Percentiles rank a stretch among this genome's conserved stretches.
phyloP scores from a whole-genome alignment of 2,888 invertebrate genomes.

The Papilio gigon region DNA sequence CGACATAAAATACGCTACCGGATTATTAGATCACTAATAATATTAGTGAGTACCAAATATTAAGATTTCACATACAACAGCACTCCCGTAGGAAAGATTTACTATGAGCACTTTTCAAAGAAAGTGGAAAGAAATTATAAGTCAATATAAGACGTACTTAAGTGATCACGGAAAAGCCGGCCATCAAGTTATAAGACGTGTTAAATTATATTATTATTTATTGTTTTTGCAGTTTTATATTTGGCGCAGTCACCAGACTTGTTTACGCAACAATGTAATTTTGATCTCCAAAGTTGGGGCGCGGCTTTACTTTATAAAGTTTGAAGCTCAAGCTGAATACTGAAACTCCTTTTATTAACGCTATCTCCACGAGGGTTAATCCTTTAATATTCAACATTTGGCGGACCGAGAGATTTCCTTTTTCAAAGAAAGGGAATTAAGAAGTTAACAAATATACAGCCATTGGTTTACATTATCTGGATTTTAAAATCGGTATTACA shows the following conservation, averaged over 20 bases:
- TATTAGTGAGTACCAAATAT: background rate
- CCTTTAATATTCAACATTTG: conserved; percentile 76
- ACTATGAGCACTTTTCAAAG: no score
- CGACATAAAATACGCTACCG: no score
- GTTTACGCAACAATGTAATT: conserved; percentile 33
- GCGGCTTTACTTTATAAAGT: conserved; percentile 42
- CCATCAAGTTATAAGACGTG: background rate
- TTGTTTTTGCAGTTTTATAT: conserved; percentile 25
- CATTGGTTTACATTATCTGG: background rate
- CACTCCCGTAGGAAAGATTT: no score
- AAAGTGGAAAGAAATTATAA: background rate
- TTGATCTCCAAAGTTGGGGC: conserved; percentile 45
- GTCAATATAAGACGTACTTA: background rate
- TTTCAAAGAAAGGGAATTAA: conserved; percentile 18
- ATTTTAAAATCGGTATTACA: no score
- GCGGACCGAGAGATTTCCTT: conserved; percentile 23
- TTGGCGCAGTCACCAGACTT: conserved; percentile 42
- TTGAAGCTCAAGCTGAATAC: conserved; percentile 51
- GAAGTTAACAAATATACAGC: conserved; percentile 1
- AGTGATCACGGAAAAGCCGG: background rate
- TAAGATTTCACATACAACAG: background rate
- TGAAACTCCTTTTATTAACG: conserved; percentile 56
- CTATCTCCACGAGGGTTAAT: conserved; percentile 51
- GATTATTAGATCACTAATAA: background rate
- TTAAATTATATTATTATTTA: background rate